Evolutionary conservation across 2,113 vertebrate genomes (phyloP).

Genomic region (Anhinga anhinga): DNA sequence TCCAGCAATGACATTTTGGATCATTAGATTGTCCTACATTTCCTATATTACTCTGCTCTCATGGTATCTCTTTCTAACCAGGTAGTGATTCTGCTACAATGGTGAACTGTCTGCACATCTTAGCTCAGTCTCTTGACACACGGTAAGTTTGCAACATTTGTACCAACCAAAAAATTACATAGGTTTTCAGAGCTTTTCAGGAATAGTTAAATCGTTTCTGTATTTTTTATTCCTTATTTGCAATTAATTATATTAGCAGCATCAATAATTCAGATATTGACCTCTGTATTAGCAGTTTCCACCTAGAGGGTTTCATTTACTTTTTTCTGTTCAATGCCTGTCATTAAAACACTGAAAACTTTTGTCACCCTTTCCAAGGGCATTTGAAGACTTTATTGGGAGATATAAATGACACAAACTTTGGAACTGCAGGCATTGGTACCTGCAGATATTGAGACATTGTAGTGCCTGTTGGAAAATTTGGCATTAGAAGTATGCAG

Average conservation of each 20-base stretch:
- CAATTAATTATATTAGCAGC: neutral
- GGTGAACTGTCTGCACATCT: conserved; percentile 97
- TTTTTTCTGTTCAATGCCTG: neutral
- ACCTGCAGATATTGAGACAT: neutral
- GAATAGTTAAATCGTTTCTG: neutral
- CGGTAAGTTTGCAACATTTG: conserved; percentile 74
- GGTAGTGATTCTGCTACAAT: conserved; percentile 93
- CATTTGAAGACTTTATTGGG: neutral
- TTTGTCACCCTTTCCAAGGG: neutral
- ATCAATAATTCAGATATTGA: neutral
- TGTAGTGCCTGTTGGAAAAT: neutral
- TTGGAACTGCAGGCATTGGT: neutral
- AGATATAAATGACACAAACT: neutral
- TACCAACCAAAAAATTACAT: fast-evolving
- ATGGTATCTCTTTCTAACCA: conserved; percentile 49
- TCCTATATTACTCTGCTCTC: neutral
- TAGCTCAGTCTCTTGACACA: conserved; percentile 96
- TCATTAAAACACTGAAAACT: neutral
- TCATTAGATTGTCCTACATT: neutral
- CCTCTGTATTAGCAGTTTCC: neutral
- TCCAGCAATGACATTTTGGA: neutral
- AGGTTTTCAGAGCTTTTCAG: neutral
- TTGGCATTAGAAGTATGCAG: neutral
- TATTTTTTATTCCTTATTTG: neutral
- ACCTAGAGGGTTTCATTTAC: neutral